Percentiles rank a stretch among this genome's conserved stretches.
These are phyloP conservation scores for Peucedramus taeniatus DNA, from an alignment of 2,113 vertebrate genomes.

Conservation along the genomic window DNA sequence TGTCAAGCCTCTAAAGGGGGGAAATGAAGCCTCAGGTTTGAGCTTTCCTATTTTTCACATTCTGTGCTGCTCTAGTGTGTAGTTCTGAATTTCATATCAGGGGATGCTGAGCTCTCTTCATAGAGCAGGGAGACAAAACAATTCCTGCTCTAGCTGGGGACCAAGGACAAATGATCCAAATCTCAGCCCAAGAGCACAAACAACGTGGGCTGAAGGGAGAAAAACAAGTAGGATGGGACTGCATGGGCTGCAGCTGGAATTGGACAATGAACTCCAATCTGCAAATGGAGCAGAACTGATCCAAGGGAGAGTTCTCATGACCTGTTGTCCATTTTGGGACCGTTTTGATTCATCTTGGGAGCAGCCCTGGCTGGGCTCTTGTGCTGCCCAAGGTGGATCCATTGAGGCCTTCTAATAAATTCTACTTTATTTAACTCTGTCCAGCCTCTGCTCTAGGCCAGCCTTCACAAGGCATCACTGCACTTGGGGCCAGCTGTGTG, in stretches of 20 bases:
- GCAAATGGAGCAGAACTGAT: neutral
- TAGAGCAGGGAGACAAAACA: neutral
- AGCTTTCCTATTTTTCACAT: neutral
- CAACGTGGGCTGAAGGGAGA: neutral
- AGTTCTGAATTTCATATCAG: rapidly evolving
- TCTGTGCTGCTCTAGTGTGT: neutral
- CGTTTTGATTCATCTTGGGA: neutral
- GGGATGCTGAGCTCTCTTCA: neutral
- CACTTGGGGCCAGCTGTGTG: rapidly evolving
- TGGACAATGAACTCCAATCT: neutral
- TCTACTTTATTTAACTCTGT: neutral
- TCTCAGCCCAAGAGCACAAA: neutral
- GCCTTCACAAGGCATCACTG: neutral
- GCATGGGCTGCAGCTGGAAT: neutral
- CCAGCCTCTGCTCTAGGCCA: neutral
- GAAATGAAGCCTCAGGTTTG: neutral
- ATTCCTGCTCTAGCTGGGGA: neutral
- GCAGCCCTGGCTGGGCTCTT: neutral
- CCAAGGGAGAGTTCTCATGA: rapidly evolving
- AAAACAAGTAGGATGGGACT: neutral
- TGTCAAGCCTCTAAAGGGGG: neutral
- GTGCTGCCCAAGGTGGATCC: neutral
- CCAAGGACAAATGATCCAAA: neutral
- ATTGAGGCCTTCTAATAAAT: neutral
- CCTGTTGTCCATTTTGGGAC: rapidly evolving